Base-by-base conservation (phyloP, 2,888 invertebrate genomes). In the Folsomia candida region DNA sequence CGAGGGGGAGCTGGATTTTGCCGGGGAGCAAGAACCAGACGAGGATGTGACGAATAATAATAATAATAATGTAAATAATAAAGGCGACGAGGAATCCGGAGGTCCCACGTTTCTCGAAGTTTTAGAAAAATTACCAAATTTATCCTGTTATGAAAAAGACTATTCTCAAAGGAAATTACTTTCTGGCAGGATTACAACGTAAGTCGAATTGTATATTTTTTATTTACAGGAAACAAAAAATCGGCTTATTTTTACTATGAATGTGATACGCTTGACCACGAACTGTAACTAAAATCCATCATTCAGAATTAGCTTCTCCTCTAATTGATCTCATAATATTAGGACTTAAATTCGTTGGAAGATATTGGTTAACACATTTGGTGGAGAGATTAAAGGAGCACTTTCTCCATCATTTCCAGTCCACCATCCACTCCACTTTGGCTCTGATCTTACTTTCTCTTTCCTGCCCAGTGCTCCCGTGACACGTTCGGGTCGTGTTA, bases 391-490 rank as follows among this genome's bases (percentile, higher is more conserved):
- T 9, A 58, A 18, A 58, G 58, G 9, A 58, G 20, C 14, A 58
- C 20, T 18, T 9, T 18, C 9, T 78, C 79, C 57, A 72, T 82
- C n/a, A n/a, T n/a, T n/a, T n/a, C n/a, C n/a, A n/a, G n/a, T n/a
- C n/a, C n/a, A n/a, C n/a, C n/a, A n/a, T 3, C 72, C 78, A 24
- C 83, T 83, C 72, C 81, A 82, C 76, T 77, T 74, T 3, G 81
- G 82, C 24, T 83, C 83, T 3, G 9, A 9, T 18, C 47, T 47
- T n/a, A n/a, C n/a, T n/a, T n/a, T n/a, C n/a, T n/a, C n/a, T n/a
- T n/a, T n/a, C n/a, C n/a, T n/a, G n/a, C n/a, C n/a, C n/a, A n/a
- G n/a, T n/a, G n/a, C n/a, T n/a, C n/a, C n/a, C n/a, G n/a, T n/a
- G n/a, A n/a, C n/a, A n/a, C n/a, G n/a, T n/a, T n/a, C n/a, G n/a